phyloP scores from a whole-genome alignment of 2,888 invertebrate genomes.

The Leptopilina myrica region DNA sequence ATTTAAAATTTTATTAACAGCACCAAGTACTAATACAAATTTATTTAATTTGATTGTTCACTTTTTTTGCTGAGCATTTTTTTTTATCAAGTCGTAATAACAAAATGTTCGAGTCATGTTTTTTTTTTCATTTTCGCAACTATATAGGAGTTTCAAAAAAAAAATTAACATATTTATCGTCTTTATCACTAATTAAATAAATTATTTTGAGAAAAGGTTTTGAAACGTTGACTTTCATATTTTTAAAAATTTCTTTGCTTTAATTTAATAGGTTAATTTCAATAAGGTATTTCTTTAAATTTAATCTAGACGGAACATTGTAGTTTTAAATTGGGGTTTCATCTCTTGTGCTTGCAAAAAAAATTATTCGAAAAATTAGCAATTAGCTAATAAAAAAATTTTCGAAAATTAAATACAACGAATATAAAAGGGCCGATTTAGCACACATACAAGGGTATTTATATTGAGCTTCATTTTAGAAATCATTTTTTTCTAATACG shows the following conservation, averaged over 20 bases:
- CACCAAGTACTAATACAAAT: slow-evolving; percentile 12
- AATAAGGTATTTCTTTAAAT: neutral
- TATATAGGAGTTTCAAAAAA: neutral
- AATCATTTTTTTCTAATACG: neutral
- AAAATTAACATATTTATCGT: neutral
- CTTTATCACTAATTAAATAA: slow-evolving; percentile 6
- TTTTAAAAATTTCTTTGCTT: neutral
- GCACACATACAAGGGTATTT: neutral
- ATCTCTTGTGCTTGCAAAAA: slow-evolving; percentile 24
- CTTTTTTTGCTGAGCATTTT: slow-evolving; percentile 6
- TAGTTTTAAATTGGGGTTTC: slow-evolving; percentile 9
- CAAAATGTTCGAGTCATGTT: slow-evolving; percentile 34
- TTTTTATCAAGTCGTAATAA: slow-evolving; percentile 20
- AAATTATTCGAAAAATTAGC: slow-evolving; percentile 21
- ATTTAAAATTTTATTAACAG: slow-evolving; percentile 18
- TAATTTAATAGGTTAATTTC: neutral
- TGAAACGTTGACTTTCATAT: neutral
- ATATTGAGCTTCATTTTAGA: neutral
- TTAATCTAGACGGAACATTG: neutral
- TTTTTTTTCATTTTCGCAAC: slow-evolving; percentile 9
- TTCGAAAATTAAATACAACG: neutral
- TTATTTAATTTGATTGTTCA: slow-evolving; percentile 18
- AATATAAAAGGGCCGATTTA: slow-evolving; percentile 15
- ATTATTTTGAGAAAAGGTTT: slow-evolving; percentile 23
- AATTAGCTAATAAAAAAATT: neutral